A percentile compares a stretch with the other conserved stretches of the same genome.
Evolutionary conservation across 2,888 invertebrate genomes (phyloP).

Genomic region (Pyrocoelia pectoralis): DNA sequence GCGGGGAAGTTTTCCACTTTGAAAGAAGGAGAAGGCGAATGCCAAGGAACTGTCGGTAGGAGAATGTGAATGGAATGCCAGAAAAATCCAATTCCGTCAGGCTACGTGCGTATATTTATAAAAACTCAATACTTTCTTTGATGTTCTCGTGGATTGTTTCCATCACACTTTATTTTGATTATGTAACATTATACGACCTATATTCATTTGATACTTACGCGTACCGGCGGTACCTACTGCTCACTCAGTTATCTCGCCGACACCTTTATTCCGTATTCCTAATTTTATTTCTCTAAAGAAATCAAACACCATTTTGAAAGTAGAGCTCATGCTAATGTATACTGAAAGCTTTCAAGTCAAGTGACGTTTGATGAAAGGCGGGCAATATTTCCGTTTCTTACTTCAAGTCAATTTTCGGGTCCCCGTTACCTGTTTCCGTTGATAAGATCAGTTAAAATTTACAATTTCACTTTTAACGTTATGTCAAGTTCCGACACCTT

Average conservation of each 20-base stretch:
- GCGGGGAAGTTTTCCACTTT: not conserved
- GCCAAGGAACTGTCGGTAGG: constrained; percentile 18
- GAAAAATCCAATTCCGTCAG: constrained; percentile 22
- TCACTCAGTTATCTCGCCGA: no score
- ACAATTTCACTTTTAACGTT: constrained; percentile 23
- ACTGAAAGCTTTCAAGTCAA: constrained; percentile 27
- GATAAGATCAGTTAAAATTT: constrained; percentile 33
- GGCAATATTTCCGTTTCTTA: constrained; percentile 26
- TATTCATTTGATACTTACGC: not conserved
- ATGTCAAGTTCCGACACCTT: no score
- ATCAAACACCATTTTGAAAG: constrained; percentile 21
- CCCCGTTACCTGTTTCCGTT: constrained; percentile 31
- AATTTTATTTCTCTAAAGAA: constrained; percentile 15
- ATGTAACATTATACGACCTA: not conserved
- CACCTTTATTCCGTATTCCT: not conserved
- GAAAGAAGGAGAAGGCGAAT: constrained; percentile 11
- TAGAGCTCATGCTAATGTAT: constrained; percentile 26
- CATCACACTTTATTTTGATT: constrained; percentile 12
- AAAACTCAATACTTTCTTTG: constrained; percentile 17
- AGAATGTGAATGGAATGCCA: constrained; percentile 15
- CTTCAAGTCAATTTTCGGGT: constrained; percentile 26
- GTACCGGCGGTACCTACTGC: no score
- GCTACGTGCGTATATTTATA: constrained; percentile 15
- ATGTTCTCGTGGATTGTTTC: constrained; percentile 11
- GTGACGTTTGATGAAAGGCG: constrained; percentile 33